Base-by-base conservation (phyloP, 2,888 invertebrate species). In the Xiphydria camelus region DNA sequence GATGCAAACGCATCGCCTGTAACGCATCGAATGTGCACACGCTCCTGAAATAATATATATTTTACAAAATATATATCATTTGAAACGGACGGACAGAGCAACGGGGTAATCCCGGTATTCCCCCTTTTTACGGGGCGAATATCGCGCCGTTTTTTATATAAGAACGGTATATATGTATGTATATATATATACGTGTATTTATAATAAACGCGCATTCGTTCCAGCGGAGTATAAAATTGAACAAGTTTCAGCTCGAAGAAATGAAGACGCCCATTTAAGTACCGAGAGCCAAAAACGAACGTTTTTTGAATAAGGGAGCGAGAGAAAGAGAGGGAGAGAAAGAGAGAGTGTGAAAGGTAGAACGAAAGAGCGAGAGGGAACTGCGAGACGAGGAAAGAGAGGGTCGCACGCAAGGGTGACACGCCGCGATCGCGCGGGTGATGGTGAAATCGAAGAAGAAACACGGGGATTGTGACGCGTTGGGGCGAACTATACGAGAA, bases 191-290 rank as follows among this genome's bases (percentile, higher is more conserved):
- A 29, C 29, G 29, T 29, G n/a, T n/a, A n/a, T n/a, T n/a, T n/a
- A n/a, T n/a, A n/a, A n/a, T n/a, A n/a, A n/a, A n/a, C n/a, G n/a
- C n/a, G 29, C 29, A 29, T 15, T 29, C 29, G 29, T 29, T 29
- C 12, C 14, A 29, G 15, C 29, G 29, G 29, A 10, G 22, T 23
- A 9, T 7, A 31, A 55, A 65, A 74, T 74, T 73, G 74, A 73
- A 73, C 74, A 73, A 70, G 73, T 74, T 73, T 73, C 73, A 73
- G 72, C 70, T 73, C 73, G 64, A 51, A 47, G 54, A 50, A 59
- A 50, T 44, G 53, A 57, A 40, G 48, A 48, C 38, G 32, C 37
- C 36, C 26, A 18, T 23, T 23, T 12, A n/a, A n/a, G n/a, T 34
- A 41, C 31, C 12, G 29, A 29, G 29, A 29, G 15, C 29, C 29